Conservation (phyloP, 2,797 vertebrate genomes). For the Paedocypris micromegethes region DNA sequence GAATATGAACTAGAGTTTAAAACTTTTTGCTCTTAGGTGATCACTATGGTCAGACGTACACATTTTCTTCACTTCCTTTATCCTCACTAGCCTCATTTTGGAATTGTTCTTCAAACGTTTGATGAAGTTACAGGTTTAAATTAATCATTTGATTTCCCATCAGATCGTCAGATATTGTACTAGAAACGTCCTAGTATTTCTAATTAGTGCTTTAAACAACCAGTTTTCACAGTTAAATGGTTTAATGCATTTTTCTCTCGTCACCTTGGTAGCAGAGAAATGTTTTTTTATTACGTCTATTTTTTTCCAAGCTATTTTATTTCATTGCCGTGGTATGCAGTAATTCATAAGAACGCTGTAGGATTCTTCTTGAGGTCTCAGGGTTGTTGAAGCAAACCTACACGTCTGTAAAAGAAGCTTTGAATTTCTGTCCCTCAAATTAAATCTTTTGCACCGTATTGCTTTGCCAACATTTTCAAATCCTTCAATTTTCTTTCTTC, state of each 20-base stretch:
- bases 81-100: background rate
- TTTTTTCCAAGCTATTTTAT: constrained; percentile 40
- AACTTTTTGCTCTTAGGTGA: too few relatives aligned
- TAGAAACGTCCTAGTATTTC: constrained; percentile 26
- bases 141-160: constrained; percentile 33
- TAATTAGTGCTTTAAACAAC: constrained; percentile 47
- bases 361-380: constrained; percentile 46
- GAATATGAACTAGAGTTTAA: too few relatives aligned
- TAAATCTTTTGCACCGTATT: constrained; percentile 22
- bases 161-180: constrained; percentile 26
- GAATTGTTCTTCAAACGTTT: constrained; percentile 32
- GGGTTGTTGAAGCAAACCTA: constrained; percentile 38
- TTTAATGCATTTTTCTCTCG: constrained; percentile 50
- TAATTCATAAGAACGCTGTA: constrained; percentile 51
- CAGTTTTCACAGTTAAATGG: constrained; percentile 39
- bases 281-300: constrained; percentile 50
- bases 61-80: too few relatives aligned
- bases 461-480: constrained; percentile 35
- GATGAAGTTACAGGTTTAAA: constrained; percentile 34
- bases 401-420: constrained; percentile 37
- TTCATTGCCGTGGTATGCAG: constrained; percentile 47
- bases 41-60: too few relatives aligned
- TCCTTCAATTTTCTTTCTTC: background rate
- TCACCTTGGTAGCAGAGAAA: constrained; percentile 52
- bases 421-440: constrained; percentile 22